phyloP scores from a whole-genome alignment of 2,888 invertebrate species.

The Drosophila maculinotata region DNA sequence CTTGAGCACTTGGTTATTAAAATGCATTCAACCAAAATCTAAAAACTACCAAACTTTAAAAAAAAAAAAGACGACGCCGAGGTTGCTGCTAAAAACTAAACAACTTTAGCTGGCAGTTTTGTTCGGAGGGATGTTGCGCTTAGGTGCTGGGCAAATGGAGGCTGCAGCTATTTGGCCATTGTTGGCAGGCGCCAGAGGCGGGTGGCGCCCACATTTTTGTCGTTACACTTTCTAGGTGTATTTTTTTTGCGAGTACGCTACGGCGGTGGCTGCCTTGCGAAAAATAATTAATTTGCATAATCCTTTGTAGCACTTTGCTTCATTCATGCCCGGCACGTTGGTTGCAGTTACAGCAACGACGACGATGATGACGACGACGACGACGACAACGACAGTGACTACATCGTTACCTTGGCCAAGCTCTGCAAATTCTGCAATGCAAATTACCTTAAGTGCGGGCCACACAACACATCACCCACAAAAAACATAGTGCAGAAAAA shows the following conservation, averaged over 20 bases:
- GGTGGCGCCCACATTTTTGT: constrained; percentile 72
- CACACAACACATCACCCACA: constrained; percentile 78
- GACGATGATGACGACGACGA: constrained; percentile 9
- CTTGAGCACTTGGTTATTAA: constrained; percentile 79
- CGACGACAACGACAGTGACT: constrained; percentile 27
- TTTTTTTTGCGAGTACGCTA: constrained; percentile 38
- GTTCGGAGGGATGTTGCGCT: constrained; percentile 1
- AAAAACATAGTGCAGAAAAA: constrained; percentile 35
- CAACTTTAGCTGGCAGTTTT: constrained; percentile 71
- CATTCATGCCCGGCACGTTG: constrained; percentile 81
- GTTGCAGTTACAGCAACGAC: constrained; percentile 43
- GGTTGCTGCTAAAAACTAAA: constrained; percentile 75
- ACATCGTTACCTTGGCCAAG: constrained; percentile 71
- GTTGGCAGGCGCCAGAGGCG: constrained; percentile 62
- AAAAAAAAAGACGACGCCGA: constrained; percentile 32
- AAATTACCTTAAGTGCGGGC: constrained; percentile 81
- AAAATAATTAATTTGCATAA: constrained; percentile 81
- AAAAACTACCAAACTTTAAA: constrained; percentile 76
- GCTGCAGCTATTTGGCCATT: constrained; percentile 65
- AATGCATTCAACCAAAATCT: constrained; percentile 80
- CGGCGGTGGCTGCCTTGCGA: constrained; percentile 75
- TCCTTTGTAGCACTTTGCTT: constrained; percentile 82
- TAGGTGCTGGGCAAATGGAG: constrained; percentile 32
- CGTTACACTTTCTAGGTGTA: constrained; percentile 75
- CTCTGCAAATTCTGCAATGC: constrained; percentile 81